Percentiles rank a stretch among this genome's conserved stretches.
Evolutionary conservation across 2,113 vertebrate genomes (phyloP).

Genomic region (Nothocercus nigrocapillus): DNA sequence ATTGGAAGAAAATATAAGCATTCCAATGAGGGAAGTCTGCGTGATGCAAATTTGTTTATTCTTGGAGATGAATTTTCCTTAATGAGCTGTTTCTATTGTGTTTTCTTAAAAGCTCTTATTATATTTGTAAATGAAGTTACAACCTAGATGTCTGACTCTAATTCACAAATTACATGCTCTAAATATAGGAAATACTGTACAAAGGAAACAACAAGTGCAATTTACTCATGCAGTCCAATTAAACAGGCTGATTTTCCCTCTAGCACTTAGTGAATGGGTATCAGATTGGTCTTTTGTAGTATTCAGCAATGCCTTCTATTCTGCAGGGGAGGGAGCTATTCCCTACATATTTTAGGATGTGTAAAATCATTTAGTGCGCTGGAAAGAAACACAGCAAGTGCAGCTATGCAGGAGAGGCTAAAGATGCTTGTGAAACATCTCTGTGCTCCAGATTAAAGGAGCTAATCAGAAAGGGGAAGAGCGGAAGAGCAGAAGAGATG

Average conservation of each 20-base stretch:
- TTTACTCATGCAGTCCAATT: background rate
- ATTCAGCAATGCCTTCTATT: slow-evolving; percentile 12
- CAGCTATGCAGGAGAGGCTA: background rate
- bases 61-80: background rate
- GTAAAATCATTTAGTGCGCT: background rate
- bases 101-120: background rate
- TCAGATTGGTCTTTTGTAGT: background rate
- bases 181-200: background rate
- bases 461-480: background rate
- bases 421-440: background rate
- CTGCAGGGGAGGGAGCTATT: slow-evolving; percentile 69
- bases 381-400: background rate
- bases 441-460: background rate
- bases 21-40: background rate
- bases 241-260: background rate
- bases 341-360: slow-evolving; percentile 12
- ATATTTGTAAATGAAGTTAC: slow-evolving; percentile 27
- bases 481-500: background rate
- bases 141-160: background rate
- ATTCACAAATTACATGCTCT: background rate
- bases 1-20: slow-evolving; percentile 5
- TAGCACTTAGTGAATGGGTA: background rate
- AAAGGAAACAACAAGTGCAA: background rate
- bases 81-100: background rate
- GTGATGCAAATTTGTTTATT: slow-evolving; percentile 8